Evolutionary conservation across 2,797 vertebrate species (phyloP), one percentile per base, ranked within the genome.

Genomic region (Bradypodion pumilum): DNA sequence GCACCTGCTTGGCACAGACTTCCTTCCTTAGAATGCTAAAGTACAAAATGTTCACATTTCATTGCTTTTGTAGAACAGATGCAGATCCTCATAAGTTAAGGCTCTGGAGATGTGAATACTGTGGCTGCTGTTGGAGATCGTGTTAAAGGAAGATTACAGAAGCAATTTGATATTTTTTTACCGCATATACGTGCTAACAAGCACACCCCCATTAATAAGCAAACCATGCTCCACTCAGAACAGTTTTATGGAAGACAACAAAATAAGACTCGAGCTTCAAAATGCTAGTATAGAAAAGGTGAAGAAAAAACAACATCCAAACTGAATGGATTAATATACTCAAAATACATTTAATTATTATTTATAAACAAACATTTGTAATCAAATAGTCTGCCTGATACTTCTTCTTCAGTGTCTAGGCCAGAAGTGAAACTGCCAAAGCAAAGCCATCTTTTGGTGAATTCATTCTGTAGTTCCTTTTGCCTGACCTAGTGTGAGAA

Each of bases 1-100:
- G 81, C 86, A 83, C 86, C 81, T 87, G 86, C 72, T 87, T 87
- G 86, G 86, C 81, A 80, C 29, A 8, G 66, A 42, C n/a, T 23
- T 7, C 59, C 15, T 25, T 74, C 65, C 62, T 70, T 60, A 62
- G 32, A 35, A 35, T 44, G 5, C 56, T 42, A 19, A 37, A 84
- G 86, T 63, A 87, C 81, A 84, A 56, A 80, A 76, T 32, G 73
- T 80, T 63, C 86, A 9, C 35, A 52, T 75, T 63, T 19, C 52
- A 16, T 65, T 10, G 16, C 44, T 10, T 76, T 27, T 32, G 6
- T 7, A 32, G 56, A 84, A n/a, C 81, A 80, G 86, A 84, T 80
- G 86, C 73, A 42, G 37, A 40, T 80, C 83, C 63, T 63, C 29
- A 44, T 75, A 27, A 62, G 42, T 37, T 23, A 25, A 68, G 78